Percentiles rank a stretch among this genome's conserved stretches.
These are phyloP conservation scores for Trichopoda pennipes DNA, from an alignment of 2,888 invertebrate species.

Conservation along the genomic window DNA sequence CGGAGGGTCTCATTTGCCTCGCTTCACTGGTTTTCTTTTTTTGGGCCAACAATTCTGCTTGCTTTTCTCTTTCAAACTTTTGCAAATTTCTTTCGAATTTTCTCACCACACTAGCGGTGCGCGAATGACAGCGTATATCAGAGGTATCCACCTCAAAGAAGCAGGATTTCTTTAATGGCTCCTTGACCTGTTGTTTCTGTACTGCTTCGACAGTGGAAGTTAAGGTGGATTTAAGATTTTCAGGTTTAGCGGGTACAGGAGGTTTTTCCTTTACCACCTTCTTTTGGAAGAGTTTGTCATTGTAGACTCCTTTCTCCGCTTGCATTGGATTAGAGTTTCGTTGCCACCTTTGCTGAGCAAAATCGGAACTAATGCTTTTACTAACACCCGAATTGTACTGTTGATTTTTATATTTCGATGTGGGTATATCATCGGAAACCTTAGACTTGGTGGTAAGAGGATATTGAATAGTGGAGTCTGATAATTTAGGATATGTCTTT, in stretches of 20 bases:
- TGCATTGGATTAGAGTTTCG: constrained; percentile 75
- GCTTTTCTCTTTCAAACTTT: constrained; percentile 84
- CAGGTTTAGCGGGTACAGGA: constrained; percentile 78
- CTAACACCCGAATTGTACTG: constrained; percentile 80
- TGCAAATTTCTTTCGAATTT: constrained; percentile 83
- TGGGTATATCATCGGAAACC: constrained; percentile 78
- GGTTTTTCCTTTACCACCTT: constrained; percentile 77
- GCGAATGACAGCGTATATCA: constrained; percentile 71
- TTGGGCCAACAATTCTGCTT: constrained; percentile 73
- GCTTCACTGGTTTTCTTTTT: constrained; percentile 70
- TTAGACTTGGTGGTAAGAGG: constrained; percentile 15
- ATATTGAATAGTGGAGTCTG: constrained; percentile 67
- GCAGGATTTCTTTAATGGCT: constrained; percentile 74
- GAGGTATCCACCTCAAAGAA: constrained; percentile 76
- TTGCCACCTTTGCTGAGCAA: constrained; percentile 79
- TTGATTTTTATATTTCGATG: constrained; percentile 78
- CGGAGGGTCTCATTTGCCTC: constrained; percentile 77
- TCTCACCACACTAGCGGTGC: constrained; percentile 79
- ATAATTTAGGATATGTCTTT: constrained; percentile 78
- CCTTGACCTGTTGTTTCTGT: constrained; percentile 45
- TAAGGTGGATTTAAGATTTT: constrained; percentile 75
- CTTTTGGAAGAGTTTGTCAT: constrained; percentile 74
- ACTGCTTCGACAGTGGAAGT: constrained; percentile 72
- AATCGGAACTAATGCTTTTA: constrained; percentile 80
- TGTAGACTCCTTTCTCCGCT: constrained; percentile 68